A percentile compares a stretch with the other conserved stretches of the same genome.
Evolutionary conservation across 2,888 invertebrate species (phyloP).

Genomic region (Cheilosia grossa): DNA sequence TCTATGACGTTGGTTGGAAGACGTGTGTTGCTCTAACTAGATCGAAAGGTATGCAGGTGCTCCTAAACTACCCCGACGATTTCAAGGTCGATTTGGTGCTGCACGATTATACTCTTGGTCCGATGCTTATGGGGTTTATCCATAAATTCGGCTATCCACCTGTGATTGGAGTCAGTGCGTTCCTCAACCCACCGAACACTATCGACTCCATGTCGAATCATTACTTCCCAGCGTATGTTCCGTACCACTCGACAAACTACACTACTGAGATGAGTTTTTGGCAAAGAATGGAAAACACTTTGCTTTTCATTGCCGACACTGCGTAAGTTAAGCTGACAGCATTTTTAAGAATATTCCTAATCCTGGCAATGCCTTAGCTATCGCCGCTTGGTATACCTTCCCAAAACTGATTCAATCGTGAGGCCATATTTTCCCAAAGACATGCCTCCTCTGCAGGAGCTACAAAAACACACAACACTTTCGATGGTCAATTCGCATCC

Average conservation of each 20-base stretch:
- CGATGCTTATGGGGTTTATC: slow-evolving; percentile 79
- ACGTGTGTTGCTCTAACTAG: slow-evolving; percentile 38
- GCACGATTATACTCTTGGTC: slow-evolving; percentile 79
- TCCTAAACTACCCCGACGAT: slow-evolving; percentile 78
- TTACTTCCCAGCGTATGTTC: slow-evolving; percentile 77
- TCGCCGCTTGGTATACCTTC: slow-evolving; percentile 55
- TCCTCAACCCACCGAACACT: slow-evolving; percentile 75
- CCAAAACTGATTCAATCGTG: slow-evolving; percentile 75
- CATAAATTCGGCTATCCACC: slow-evolving; percentile 80
- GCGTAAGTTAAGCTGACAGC: slow-evolving; percentile 49
- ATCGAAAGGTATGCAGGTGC: slow-evolving; percentile 76
- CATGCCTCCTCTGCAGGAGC: slow-evolving; percentile 72
- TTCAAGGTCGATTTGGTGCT: slow-evolving; percentile 80
- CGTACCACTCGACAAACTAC: slow-evolving; percentile 74
- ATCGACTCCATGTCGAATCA: slow-evolving; percentile 77
- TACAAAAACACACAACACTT: slow-evolving; percentile 76
- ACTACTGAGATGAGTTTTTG: slow-evolving; percentile 77
- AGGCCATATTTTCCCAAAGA: slow-evolving; percentile 51
- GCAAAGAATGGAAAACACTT: slow-evolving; percentile 76
- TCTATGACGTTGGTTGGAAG: slow-evolving; percentile 68
- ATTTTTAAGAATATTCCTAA: too few species aligned
- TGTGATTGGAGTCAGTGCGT: slow-evolving; percentile 78
- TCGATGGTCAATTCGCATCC: slow-evolving; percentile 80
- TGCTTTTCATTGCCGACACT: slow-evolving; percentile 14
- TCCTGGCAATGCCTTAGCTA: slow-evolving; percentile 66